phyloP scores from a whole-genome alignment of 23 tunicate species.

The Halocynthia roretzi region DNA sequence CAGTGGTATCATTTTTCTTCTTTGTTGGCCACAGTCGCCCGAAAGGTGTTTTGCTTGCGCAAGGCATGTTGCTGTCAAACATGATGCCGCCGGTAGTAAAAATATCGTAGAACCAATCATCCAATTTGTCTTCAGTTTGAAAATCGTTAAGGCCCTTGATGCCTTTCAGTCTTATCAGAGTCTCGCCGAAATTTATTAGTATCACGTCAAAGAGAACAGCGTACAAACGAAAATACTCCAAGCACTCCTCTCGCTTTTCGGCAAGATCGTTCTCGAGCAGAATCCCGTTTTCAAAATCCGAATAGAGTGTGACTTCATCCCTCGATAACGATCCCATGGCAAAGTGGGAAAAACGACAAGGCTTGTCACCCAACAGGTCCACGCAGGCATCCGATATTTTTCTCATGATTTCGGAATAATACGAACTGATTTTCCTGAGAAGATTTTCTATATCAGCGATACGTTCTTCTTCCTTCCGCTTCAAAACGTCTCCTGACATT shows the following conservation, averaged over 20 bases:
- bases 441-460: background rate
- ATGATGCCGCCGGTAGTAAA: constrained; percentile 24
- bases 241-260: background rate
- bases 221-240: constrained; percentile 48
- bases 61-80: constrained; percentile 43
- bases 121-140: background rate
- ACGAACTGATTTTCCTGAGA: background rate
- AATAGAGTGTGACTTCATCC: constrained; percentile 38
- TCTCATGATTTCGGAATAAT: constrained; percentile 24
- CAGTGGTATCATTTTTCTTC: constrained; percentile 27
- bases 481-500: background rate
- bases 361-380: constrained; percentile 25
- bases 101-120: constrained; percentile 41
- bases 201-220: constrained; percentile 33
- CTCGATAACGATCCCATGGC: constrained; percentile 55
- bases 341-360: constrained; percentile 33
- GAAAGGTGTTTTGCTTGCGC: constrained; percentile 39
- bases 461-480: background rate
- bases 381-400: constrained; percentile 19
- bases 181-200: constrained; percentile 29
- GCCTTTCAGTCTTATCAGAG: constrained; percentile 16
- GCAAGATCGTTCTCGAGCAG: constrained; percentile 13
- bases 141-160: constrained; percentile 28
- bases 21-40: constrained; percentile 20
- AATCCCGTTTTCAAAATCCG: constrained; percentile 53